Base-by-base conservation (phyloP, 37 sponge, comb jelly and placozoan species). In the Axinella damicornis region DNA sequence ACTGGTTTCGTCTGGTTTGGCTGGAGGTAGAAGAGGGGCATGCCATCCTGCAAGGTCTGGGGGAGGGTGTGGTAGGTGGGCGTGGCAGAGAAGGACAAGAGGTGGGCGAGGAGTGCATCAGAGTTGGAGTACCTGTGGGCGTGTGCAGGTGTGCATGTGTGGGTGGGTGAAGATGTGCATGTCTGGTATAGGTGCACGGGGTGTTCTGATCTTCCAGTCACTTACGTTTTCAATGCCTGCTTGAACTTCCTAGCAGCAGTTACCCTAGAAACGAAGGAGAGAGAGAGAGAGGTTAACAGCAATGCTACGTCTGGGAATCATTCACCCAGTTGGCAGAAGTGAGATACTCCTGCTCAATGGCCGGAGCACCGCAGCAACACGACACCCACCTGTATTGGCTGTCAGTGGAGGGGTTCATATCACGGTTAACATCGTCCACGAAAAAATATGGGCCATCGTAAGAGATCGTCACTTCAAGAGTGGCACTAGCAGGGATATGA, bases 21-120 rank as follows among this genome's bases (percentile, higher is more conserved):
- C 14, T 80, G 89, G 69, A 91, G 53, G 65, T 80, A 84, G 82
- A 94, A 94, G 32, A 94, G 80, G 52, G 95, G 95, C 76, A 91
- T 80, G 4, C 92, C 92, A 54, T 90, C 83, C 6, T 61, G 69
- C 9, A 73, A 63, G 16, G 72, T 69, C 34, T 91, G 70, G 6
- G 95, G 95, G 30, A 94, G 53, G 37, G 83, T 80, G 74, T 78
- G 60, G 72, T 71, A 74, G 32, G 74, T 61, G 25, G 91, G 69
- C 2, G 63, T 73, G 65, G 85, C 64, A 6, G 94, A 76, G 73
- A 94, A 90, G 53, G 83, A 68, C 46, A 87, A 74, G 68, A 94
- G 78, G 73, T 90, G 94, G 36, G 66, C 83, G 41, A 94, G 65
- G n/a, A 94, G 53, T 12, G 73, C 56, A 57, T 94, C 94, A 59